Conservation (phyloP, 2,113 vertebrate species). For the Anguilla japonica region DNA sequence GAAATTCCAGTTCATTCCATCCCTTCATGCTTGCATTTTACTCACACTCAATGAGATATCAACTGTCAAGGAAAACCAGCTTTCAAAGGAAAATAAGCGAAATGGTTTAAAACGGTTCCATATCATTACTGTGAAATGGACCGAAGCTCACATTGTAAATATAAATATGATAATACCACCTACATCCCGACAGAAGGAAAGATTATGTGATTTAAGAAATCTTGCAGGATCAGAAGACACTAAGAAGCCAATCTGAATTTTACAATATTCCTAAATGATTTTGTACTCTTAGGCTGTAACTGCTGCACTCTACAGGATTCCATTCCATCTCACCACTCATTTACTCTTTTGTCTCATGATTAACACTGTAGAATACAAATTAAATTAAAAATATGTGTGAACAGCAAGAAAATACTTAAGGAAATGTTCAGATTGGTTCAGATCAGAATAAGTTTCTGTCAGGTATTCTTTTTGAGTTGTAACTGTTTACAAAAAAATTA, state of each 20-base stretch:
- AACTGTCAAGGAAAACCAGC: background rate
- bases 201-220: background rate
- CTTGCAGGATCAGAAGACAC: background rate
- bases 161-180: background rate
- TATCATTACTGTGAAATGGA: background rate
- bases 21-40: slow-evolving; percentile 39
- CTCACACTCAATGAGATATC: slow-evolving; percentile 1
- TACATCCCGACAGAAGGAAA: background rate
- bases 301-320: background rate
- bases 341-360: background rate
- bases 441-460: no score
- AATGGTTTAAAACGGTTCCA: background rate
- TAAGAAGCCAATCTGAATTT: background rate
- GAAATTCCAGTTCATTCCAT: slow-evolving; percentile 36
- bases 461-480: background rate
- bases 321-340: background rate
- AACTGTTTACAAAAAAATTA: background rate
- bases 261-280: background rate
- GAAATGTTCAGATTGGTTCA: background rate
- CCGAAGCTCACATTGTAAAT: background rate
- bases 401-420: background rate
- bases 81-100: no score
- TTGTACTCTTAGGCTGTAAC: background rate
- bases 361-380: background rate
- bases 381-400: background rate